These are phyloP conservation scores for Geophilus truncorum DNA, from an alignment of 2,888 invertebrate genomes.

Conservation along the genomic window DNA sequence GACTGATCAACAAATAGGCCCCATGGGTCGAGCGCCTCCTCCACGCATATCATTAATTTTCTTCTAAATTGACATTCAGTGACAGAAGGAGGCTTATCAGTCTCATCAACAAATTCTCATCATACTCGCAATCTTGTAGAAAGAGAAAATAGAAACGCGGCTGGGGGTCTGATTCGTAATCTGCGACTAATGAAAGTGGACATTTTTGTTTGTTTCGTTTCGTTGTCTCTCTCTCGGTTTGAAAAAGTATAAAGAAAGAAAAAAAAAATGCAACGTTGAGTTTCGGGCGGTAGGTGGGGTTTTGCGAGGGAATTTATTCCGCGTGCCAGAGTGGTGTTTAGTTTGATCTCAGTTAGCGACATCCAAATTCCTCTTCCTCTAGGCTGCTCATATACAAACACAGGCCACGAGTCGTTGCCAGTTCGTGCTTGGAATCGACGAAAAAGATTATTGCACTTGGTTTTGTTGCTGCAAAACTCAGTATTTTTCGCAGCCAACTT, in stretches of 20 bases:
- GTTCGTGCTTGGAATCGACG: conserved; percentile 6
- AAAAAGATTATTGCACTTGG: neutral
- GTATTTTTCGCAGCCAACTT: neutral
- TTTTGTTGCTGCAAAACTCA: too few species aligned
- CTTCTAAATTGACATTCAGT: neutral
- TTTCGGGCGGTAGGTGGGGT: neutral
- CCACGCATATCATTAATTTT: conserved; percentile 15
- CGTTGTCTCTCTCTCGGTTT: neutral
- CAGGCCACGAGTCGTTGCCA: neutral
- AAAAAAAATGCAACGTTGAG: neutral
- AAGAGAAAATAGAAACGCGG: neutral
- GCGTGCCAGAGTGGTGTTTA: conserved; percentile 1
- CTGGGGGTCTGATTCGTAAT: neutral
- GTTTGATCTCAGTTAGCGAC: neutral
- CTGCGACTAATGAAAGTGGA: neutral
- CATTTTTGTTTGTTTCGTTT: neutral
- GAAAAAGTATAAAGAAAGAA: neutral
- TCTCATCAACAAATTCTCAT: neutral
- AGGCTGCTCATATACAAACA: conserved; percentile 5
- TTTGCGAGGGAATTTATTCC: neutral
- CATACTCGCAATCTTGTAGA: neutral
- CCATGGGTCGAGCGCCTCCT: neutral
- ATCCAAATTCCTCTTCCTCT: conserved; percentile 7
- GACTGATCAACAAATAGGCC: neutral
- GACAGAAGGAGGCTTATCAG: neutral